Percentiles rank a stretch among this genome's conserved stretches.
Evolutionary conservation across 2,113 vertebrate genomes (phyloP).

Genomic region (Empidonax traillii): DNA sequence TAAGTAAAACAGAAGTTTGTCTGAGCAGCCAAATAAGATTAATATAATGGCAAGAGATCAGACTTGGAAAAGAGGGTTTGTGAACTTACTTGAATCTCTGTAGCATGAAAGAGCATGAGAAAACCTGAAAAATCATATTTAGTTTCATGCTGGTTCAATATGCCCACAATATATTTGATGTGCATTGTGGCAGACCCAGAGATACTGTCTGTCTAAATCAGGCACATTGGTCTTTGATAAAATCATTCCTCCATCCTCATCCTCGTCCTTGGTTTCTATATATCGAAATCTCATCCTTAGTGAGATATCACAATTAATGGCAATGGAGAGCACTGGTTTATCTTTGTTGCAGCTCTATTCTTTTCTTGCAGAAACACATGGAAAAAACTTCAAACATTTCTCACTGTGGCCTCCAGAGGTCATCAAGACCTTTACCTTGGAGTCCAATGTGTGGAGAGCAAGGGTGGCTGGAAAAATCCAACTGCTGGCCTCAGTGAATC

Average conservation of each 20-base stretch:
- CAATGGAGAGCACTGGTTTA: neutral
- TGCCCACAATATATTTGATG: neutral
- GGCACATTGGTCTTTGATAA: neutral
- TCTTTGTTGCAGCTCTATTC: neutral
- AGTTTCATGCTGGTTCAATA: neutral
- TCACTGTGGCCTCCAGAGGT: neutral
- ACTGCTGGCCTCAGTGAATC: neutral
- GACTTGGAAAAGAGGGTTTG: neutral
- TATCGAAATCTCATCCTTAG: neutral
- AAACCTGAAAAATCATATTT: neutral
- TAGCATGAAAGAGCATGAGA: neutral
- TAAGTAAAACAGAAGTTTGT: neutral
- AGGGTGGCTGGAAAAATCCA: neutral
- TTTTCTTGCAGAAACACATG: neutral
- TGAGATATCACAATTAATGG: neutral
- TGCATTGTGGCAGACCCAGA: neutral
- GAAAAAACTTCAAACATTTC: neutral
- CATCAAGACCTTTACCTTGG: neutral
- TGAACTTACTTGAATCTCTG: neutral
- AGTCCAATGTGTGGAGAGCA: neutral
- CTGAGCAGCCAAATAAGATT: neutral
- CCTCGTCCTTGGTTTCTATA: neutral
- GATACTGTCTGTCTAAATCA: neutral
- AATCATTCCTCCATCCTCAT: neutral
- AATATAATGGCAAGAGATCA: neutral